Evolutionary conservation across 2,113 vertebrate species (phyloP).

Genomic region (Regulus satrapa): DNA sequence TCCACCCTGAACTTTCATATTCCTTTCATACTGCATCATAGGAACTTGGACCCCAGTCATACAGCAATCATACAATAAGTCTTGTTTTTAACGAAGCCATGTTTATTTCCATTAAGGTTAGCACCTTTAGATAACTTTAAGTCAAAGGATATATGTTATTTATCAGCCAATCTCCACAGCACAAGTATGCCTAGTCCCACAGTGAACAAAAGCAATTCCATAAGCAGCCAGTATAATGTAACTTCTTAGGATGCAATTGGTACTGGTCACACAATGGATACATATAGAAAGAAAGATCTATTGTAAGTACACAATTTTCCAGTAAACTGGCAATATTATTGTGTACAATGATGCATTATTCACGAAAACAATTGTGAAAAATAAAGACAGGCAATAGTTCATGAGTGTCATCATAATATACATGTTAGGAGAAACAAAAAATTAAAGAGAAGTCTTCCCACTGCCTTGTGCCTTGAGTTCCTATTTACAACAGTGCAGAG

Average conservation of each 20-base stretch:
- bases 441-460: not conserved
- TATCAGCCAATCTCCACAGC: not conserved
- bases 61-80: not conserved
- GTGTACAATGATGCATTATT: constrained; percentile 48
- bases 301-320: not conserved
- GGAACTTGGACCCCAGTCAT: not conserved
- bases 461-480: constrained; percentile 39
- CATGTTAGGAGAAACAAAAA: not conserved
- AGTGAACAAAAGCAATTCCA: not conserved
- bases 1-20: not conserved
- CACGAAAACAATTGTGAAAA: constrained; percentile 50
- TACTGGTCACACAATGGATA: constrained; percentile 16
- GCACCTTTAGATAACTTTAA: not conserved
- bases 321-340: constrained; percentile 12
- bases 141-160: not conserved
- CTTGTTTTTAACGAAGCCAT: not conserved
- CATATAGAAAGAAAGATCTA: constrained; percentile 43
- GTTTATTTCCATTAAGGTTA: not conserved
- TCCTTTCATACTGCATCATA: not conserved
- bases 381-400: constrained; percentile 13
- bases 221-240: not conserved
- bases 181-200: not conserved
- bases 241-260: not conserved
- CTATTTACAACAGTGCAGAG: not conserved
- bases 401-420: constrained; percentile 15